Conservation (phyloP, 2,888 invertebrate genomes). For the Leptarthrus brevirostris region DNA sequence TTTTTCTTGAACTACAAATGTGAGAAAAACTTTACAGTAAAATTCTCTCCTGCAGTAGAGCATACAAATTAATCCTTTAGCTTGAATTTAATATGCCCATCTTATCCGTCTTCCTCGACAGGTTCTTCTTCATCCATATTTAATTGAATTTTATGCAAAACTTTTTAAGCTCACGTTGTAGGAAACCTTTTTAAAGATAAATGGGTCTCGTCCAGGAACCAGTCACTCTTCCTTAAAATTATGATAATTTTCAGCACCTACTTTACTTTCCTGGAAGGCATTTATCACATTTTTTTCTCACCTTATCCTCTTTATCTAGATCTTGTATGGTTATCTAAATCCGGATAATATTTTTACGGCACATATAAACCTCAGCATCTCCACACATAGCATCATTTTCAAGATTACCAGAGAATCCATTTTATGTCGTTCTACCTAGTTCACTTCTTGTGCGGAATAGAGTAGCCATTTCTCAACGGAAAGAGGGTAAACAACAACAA, state of each 20-base stretch:
- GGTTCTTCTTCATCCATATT: neutral
- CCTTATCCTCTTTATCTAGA: neutral
- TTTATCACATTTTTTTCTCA: neutral
- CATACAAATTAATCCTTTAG: too few relatives aligned
- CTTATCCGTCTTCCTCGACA: neutral
- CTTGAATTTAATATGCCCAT: neutral
- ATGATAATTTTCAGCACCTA: constrained; percentile 29
- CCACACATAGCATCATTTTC: constrained; percentile 20
- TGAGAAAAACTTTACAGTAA: too few relatives aligned
- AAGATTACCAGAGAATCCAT: neutral
- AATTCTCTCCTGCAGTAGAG: too few relatives aligned
- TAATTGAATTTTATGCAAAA: constrained; percentile 36
- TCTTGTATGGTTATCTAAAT: constrained; percentile 10
- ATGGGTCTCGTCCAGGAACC: neutral
- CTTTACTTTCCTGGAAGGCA: neutral
- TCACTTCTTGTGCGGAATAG: neutral
- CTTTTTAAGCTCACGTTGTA: neutral
- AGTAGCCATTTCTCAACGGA: too few relatives aligned
- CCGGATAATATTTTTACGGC: constrained; percentile 17
- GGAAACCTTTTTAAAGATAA: constrained; percentile 6
- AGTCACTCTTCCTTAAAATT: neutral
- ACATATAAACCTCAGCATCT: constrained; percentile 3
- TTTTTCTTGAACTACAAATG: too few relatives aligned
- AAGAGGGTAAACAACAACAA: too few relatives aligned
- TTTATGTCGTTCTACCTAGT: neutral